Base-by-base conservation (phyloP, 92 coral and sea anemone genomes). In the Zoanthus gigantus region DNA sequence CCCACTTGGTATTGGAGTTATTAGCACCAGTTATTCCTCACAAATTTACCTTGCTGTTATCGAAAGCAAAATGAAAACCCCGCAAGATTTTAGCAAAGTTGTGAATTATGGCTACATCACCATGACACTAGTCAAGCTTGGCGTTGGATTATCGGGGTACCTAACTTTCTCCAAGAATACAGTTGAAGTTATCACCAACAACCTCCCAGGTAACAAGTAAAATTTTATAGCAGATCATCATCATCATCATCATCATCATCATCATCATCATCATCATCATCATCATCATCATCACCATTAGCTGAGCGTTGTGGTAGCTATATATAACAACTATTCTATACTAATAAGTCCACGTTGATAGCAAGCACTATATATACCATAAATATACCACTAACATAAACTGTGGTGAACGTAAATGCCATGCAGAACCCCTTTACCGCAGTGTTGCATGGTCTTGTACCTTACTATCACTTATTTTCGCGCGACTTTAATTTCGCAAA, bases 1-100 rank as follows among this genome's bases (percentile, higher is more conserved):
- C 56, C 96, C 96, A 4, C 82, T 91, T 58, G 69, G 92, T 12
- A 86, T 93, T 3, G 96, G 92, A 18, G 91, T 93, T 42, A 45
- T 93, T 16, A 86, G 92, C 54, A 87, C 94, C 4, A 89, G 96
- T 82, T 91, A 89, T 79, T 93, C 96, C 5, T 92, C 96, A 17
- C 96, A 93, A 42, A 93, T 89, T 42, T 93, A 91, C 73, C 84
- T 93, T 53, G 90, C 90, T 2, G 96, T 93, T 0, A 90, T 93
- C 14, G 96, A 93, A 66, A 88, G 92, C 63, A 89, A 86, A 82
- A 93, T 93, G 96, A 90, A 76, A 23, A 72, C 88, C 30, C 96
- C 96, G 50, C 91, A 93, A 83, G 92, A 93, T 44, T 93, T 93
- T 71, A 87, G 84, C 84, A 72, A 81, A 18, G 89, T 93, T 29